A percentile compares a stretch with the other conserved stretches of the same genome.
Conservation (phyloP, 2,113 vertebrate species). For the Proteles cristata region DNA sequence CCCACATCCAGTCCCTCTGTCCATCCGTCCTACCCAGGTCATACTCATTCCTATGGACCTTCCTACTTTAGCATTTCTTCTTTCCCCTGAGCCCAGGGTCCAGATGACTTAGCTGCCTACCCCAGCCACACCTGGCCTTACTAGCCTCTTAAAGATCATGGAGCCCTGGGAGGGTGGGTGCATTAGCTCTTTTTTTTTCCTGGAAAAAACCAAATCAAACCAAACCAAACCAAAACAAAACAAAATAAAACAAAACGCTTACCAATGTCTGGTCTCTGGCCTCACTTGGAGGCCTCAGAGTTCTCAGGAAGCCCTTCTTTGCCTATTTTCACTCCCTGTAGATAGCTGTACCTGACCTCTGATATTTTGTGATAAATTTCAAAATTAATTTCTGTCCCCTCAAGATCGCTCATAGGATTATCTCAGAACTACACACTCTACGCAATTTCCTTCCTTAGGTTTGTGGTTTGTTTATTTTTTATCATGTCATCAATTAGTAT, state of each 20-base stretch:
- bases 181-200: not conserved
- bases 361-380: not conserved
- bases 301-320: not conserved
- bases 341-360: not conserved
- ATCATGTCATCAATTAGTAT: not conserved
- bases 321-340: accelerated
- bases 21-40: too few species aligned
- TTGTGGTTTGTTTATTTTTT: not conserved
- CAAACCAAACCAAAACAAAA: too few species aligned
- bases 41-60: accelerated
- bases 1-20: not conserved
- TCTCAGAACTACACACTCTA: not conserved
- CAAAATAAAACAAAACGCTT: not conserved
- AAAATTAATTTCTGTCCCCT: not conserved
- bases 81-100: accelerated
- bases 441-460: not conserved
- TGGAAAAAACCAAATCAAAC: too few species aligned
- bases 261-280: not conserved
- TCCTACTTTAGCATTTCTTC: accelerated
- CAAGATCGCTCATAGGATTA: not conserved
- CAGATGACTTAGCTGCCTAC: not conserved
- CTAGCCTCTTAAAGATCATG: not conserved
- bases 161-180: accelerated
- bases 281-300: not conserved
- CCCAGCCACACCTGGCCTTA: not conserved